Conservation (phyloP, 2,797 vertebrate species). For the Synanceia verrucosa region DNA sequence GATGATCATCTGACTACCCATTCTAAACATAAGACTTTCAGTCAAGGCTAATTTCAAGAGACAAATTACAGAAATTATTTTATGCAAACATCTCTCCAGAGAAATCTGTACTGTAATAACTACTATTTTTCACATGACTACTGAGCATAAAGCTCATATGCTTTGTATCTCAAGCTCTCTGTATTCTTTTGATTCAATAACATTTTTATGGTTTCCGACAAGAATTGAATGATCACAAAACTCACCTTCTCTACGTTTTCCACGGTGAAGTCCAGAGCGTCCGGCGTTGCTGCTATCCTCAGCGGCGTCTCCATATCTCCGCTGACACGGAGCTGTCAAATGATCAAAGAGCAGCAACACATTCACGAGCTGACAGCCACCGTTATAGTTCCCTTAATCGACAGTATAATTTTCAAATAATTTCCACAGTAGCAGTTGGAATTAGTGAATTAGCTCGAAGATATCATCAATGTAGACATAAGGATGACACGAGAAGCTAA, state of each 20-base stretch:
- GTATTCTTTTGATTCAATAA: neutral
- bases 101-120: neutral
- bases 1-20: neutral
- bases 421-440: neutral
- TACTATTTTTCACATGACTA: neutral
- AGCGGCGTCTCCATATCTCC: slow-evolving; percentile 81
- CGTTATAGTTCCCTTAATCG: neutral
- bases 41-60: neutral
- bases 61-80: neutral
- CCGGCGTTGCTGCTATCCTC: slow-evolving; percentile 76
- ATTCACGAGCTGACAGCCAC: slow-evolving; percentile 27
- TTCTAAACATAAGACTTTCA: neutral
- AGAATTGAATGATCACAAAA: neutral
- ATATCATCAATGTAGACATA: neutral
- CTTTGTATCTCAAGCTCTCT: neutral
- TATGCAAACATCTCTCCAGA: neutral
- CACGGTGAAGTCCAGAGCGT: slow-evolving; percentile 93
- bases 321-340: slow-evolving; percentile 78
- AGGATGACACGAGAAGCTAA: slow-evolving; percentile 53
- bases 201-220: neutral
- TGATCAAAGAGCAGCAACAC: slow-evolving; percentile 40
- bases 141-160: neutral
- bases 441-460: neutral
- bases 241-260: slow-evolving; percentile 97
- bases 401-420: neutral